Base-by-base conservation (phyloP, 2,888 invertebrate species). In the Synanthedon tipuliformis region DNA sequence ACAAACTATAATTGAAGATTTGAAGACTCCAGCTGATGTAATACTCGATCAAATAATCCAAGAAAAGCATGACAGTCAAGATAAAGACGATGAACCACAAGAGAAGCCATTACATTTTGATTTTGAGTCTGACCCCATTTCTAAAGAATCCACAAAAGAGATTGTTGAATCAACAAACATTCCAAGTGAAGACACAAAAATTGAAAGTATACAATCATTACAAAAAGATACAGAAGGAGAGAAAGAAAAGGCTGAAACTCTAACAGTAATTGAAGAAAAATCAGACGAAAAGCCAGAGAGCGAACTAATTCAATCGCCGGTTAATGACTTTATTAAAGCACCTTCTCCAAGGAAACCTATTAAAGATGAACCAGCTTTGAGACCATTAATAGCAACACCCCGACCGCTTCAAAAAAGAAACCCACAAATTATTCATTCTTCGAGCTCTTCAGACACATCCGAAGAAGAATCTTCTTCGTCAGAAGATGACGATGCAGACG, bases 381-480 rank as follows among this genome's bases (percentile, higher is more conserved):
- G 84, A 66, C 89, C 89, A 16, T 70, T 91, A 51, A 89, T 90
- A 64, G 91, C 91, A 16, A 90, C 90, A 51, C 91, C 91, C 52
- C 85, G 90, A 52, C 91, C 91, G 4, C 72, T 91, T 40, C 90
- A 89, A 66, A 91, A 90, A 68, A 83, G 79, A 66, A 60, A 64
- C 51, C 81, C 84, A 54, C 86, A 83, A 71, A 62, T 82, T 4
- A 76, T 86, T 50, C 78, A 77, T 63, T 80, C 81, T 12, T 76
- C 82, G 4, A 79, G 80, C 53, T 81, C 85, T 61, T 70, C 88
- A 7, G 82, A 87, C 57, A 82, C 82, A 54, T 87, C 88, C 58
- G 82, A 89, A 13, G 74, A 76, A 16, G 79, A 77, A 50, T 88
- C 89, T 52, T 85, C 84, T 53, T 66, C 69, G 27, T 57, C 57